phyloP scores from a whole-genome alignment of 2,888 invertebrate species.

The Rhagophthalmus giganteus region DNA sequence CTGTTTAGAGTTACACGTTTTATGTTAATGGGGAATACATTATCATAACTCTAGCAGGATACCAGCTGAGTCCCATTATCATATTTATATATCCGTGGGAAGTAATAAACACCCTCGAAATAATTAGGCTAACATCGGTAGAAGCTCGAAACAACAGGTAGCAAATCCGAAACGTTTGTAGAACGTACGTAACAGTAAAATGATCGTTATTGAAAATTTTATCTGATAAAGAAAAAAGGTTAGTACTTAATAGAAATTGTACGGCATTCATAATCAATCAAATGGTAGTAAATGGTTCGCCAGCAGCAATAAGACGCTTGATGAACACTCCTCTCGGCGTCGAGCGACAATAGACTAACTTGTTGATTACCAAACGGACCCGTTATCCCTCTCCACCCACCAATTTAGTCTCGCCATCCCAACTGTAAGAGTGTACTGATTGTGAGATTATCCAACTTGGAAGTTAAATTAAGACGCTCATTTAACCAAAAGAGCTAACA shows the following conservation, averaged over 20 bases:
- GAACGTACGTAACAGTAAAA: too few relatives aligned
- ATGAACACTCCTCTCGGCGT: conserved; percentile 32
- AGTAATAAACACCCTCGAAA: conserved; percentile 24
- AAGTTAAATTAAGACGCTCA: conserved; percentile 34
- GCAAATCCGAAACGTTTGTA: too few relatives aligned
- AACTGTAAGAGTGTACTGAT: conserved; percentile 22
- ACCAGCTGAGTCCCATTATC: conserved; percentile 42
- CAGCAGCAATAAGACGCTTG: conserved; percentile 24
- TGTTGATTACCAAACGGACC: conserved; percentile 41
- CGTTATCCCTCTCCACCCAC: conserved; percentile 35
- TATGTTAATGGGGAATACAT: conserved; percentile 43
- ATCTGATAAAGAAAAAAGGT: conserved; percentile 1
- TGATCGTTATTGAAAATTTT: too few relatives aligned
- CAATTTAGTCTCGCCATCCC: conserved; percentile 33
- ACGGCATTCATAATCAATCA: conserved; percentile 31
- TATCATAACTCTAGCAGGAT: conserved; percentile 41
- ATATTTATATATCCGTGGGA: conserved; percentile 33
- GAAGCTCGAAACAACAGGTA: conserved; percentile 16
- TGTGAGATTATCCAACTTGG: conserved; percentile 32
- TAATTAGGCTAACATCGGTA: conserved; percentile 24
- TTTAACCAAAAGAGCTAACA: conserved; percentile 26
- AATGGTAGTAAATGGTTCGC: conserved; percentile 28
- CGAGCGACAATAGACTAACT: conserved; percentile 39
- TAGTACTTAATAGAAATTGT: conserved; percentile 11
- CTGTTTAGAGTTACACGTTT: conserved; percentile 38